Evolutionary conservation across 2,888 invertebrate species (phyloP).

Genomic region (Hecatera dysodea): DNA sequence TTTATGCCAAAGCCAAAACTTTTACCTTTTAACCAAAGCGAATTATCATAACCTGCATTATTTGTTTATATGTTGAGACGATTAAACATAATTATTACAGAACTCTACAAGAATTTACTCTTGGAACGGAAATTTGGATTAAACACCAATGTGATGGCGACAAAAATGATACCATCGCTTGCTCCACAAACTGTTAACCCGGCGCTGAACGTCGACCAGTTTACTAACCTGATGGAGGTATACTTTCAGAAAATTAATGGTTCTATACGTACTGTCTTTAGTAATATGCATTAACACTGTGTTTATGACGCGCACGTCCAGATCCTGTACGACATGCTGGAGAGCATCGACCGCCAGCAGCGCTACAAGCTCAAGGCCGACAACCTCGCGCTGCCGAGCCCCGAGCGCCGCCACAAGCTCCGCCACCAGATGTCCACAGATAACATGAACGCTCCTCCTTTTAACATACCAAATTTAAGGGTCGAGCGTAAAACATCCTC

Average conservation of each 20-base stretch:
- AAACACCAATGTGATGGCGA: slow-evolving; percentile 97
- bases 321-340: slow-evolving; percentile 98
- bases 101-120: slow-evolving; percentile 97
- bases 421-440: slow-evolving; percentile 96
- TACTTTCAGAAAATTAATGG: slow-evolving; percentile 6
- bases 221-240: slow-evolving; percentile 85
- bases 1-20: slow-evolving; percentile 19
- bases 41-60: slow-evolving; percentile 26
- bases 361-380: slow-evolving; percentile 97
- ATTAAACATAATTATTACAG: slow-evolving; percentile 88
- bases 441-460: slow-evolving; percentile 95
- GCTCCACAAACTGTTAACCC: slow-evolving; percentile 98
- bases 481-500: slow-evolving; percentile 97
- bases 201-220: slow-evolving; percentile 81
- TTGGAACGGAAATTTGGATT: slow-evolving; percentile 97
- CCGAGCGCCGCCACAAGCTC: slow-evolving; percentile 93
- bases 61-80: slow-evolving; percentile 32
- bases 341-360: slow-evolving; percentile 96
- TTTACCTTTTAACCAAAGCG: slow-evolving; percentile 38
- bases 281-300: slow-evolving; percentile 11
- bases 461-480: slow-evolving; percentile 96
- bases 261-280: background rate
- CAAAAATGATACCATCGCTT: slow-evolving; percentile 97
- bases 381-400: slow-evolving; percentile 93
- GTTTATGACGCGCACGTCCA: slow-evolving; percentile 65